Percentiles rank a stretch among this genome's conserved stretches.
Evolutionary conservation across 2,113 vertebrate genomes (phyloP).

Genomic region (Syngnathoides biaculeatus): DNA sequence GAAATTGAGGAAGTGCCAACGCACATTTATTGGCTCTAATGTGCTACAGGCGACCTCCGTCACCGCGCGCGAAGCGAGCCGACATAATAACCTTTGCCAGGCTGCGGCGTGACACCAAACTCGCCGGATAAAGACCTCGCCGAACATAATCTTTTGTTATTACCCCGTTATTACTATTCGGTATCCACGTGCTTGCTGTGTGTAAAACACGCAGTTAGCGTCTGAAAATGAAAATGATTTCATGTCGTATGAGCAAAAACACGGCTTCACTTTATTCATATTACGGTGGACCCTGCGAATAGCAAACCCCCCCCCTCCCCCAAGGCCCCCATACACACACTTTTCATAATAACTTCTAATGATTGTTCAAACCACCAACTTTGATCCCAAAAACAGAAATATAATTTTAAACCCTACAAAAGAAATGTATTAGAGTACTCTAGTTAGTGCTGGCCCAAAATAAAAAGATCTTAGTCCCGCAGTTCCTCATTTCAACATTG

Average conservation of each 20-base stretch:
- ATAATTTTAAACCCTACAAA: too few relatives aligned
- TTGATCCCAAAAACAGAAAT: not conserved
- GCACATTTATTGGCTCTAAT: constrained; percentile 85
- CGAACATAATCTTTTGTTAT: constrained; percentile 78
- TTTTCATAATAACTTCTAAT: not conserved
- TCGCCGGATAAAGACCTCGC: constrained; percentile 74
- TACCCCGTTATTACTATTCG: constrained; percentile 74
- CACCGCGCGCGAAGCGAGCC: constrained; percentile 59
- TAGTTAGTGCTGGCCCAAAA: too few relatives aligned
- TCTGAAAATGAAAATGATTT: not conserved
- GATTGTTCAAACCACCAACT: not conserved
- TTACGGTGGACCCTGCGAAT: not conserved
- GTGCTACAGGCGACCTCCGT: constrained; percentile 70
- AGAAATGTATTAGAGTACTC: too few relatives aligned
- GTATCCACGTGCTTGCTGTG: constrained; percentile 14
- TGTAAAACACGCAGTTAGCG: not conserved
- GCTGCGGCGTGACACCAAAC: constrained; percentile 55
- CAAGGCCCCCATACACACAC: too few relatives aligned
- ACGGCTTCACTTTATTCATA: not conserved
- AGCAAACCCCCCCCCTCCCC: not conserved
- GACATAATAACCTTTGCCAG: constrained; percentile 77
- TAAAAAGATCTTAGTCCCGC: too few relatives aligned
- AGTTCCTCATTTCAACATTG: too few relatives aligned
- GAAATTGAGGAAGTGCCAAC: constrained; percentile 83
- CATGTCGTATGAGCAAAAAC: not conserved